Conservation (phyloP, 2,888 invertebrate species). For the Bibio marci region DNA sequence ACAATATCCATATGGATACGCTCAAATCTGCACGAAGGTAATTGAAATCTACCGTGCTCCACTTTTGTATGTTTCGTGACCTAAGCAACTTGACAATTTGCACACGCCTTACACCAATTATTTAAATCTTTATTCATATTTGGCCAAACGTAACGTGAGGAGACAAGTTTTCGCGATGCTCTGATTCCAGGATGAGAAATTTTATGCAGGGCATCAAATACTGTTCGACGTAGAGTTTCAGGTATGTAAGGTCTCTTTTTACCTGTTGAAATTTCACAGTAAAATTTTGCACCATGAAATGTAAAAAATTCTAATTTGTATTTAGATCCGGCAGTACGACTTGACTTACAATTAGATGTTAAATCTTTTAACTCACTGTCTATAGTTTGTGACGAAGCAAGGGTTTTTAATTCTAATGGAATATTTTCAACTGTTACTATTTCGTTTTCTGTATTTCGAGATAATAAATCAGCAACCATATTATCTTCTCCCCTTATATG, state of each 20-base stretch:
- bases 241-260: slow-evolving; percentile 12
- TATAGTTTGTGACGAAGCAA: not conserved
- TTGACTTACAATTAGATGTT: no score
- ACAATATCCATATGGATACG: not conserved
- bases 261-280: not conserved
- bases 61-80: not conserved
- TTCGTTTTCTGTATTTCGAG: slow-evolving; percentile 1
- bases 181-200: slow-evolving; percentile 11
- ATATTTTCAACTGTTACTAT: not conserved
- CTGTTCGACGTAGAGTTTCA: slow-evolving; percentile 4
- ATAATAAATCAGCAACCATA: slow-evolving; percentile 6
- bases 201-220: not conserved
- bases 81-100: not conserved
- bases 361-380: no score
- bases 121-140: not conserved
- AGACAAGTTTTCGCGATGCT: slow-evolving; percentile 11
- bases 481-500: slow-evolving; percentile 5
- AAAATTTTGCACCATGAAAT: no score
- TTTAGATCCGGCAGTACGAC: no score
- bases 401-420: not conserved
- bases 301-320: no score
- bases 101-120: slow-evolving; percentile 5
- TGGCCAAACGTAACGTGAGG: slow-evolving; percentile 10
- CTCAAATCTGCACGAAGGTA: not conserved
- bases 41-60: not conserved